Conservation (phyloP, 2,888 invertebrate species). For the Ryuthela nishihirai region DNA sequence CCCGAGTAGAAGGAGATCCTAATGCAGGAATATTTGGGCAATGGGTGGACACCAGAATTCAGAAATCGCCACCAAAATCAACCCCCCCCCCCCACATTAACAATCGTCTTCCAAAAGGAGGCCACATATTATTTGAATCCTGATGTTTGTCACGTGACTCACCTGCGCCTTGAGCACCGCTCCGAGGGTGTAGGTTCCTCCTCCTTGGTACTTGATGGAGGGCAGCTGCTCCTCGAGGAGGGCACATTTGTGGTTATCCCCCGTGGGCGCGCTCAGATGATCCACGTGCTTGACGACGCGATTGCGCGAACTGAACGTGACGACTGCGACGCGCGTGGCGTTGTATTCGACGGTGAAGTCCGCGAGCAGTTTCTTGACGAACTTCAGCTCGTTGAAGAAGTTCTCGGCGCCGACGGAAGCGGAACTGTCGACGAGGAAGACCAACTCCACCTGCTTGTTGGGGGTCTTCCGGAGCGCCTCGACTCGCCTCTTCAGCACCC, state of each 20-base stretch:
- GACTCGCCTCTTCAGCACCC: slow-evolving; percentile 58
- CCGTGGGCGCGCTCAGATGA: slow-evolving; percentile 57
- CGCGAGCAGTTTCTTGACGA: slow-evolving; percentile 62
- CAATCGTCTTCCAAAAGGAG: too few relatives aligned
- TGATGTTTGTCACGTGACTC: too few relatives aligned
- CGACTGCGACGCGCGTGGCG: slow-evolving; percentile 62
- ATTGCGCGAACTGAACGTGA: slow-evolving; percentile 62
- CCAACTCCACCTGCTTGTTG: slow-evolving; percentile 55
- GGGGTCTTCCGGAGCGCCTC: slow-evolving; percentile 53
- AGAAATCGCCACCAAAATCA: too few relatives aligned
- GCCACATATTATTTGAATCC: too few relatives aligned
- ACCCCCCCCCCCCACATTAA: too few relatives aligned
- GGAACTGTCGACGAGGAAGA: slow-evolving; percentile 67
- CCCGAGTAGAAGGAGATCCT: too few relatives aligned
- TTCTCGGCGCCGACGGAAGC: slow-evolving; percentile 61
- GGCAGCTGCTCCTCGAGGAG: slow-evolving; percentile 61
- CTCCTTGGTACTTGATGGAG: slow-evolving; percentile 61
- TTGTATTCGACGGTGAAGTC: slow-evolving; percentile 63
- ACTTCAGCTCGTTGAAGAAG: slow-evolving; percentile 64
- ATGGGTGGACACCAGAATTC: too few relatives aligned
- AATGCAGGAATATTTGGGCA: too few relatives aligned
- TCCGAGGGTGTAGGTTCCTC: slow-evolving; percentile 66
- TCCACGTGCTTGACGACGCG: slow-evolving; percentile 60
- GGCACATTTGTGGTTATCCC: slow-evolving; percentile 62
- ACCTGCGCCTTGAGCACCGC: slow-evolving; percentile 64